Evolutionary conservation across 2,888 invertebrate genomes (phyloP).

Genomic region (Lamellibrachia satsuma): DNA sequence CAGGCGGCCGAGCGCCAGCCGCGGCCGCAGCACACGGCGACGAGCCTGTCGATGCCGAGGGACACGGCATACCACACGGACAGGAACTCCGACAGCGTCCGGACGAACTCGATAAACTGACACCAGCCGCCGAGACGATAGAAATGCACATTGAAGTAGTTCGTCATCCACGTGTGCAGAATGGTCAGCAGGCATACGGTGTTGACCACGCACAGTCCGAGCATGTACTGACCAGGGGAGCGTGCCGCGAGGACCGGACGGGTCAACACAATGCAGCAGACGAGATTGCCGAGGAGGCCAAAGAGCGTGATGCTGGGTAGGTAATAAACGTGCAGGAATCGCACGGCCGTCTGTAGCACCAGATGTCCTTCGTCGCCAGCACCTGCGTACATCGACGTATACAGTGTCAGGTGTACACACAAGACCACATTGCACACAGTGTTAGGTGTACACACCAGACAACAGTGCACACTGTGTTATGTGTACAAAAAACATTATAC

Average conservation of each 20-base stretch:
- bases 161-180: neutral
- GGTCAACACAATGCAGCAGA: neutral
- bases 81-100: neutral
- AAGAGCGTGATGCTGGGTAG: neutral
- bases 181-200: neutral
- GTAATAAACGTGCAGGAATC: neutral
- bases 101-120: neutral
- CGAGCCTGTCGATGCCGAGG: neutral
- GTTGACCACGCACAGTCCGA: neutral
- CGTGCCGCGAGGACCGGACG: neutral
- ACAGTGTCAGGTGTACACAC: neutral
- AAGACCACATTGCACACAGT: neutral
- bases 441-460: no score
- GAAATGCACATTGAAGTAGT: neutral
- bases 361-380: neutral
- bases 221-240: neutral
- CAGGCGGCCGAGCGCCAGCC: neutral
- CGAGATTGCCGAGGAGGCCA: neutral
- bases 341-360: neutral
- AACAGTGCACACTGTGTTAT: no score
- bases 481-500: no score
- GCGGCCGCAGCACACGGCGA: conserved; percentile 13
- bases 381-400: neutral
- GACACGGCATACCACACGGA: neutral
- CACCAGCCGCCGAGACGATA: neutral